Evolutionary conservation across 1,140 invertebrate genomes (phyloP).

Genomic region (Hylaeus anthracinus): DNA sequence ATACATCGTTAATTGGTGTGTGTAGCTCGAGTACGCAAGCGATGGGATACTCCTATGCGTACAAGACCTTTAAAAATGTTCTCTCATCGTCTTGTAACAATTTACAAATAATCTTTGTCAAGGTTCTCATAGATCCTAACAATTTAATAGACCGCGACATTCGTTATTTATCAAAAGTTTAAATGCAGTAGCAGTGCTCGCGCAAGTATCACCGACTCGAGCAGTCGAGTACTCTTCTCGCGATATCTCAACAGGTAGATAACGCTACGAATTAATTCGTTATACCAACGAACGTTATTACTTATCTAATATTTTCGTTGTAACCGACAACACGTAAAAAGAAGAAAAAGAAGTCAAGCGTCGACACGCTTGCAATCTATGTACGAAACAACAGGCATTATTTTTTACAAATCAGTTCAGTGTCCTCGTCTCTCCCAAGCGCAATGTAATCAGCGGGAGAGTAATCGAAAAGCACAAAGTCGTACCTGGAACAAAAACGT

Average conservation of each 20-base stretch:
- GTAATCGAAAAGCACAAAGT: conserved; percentile 93
- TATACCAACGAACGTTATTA: background rate
- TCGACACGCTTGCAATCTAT: background rate
- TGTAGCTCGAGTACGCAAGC: background rate
- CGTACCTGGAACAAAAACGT: conserved; percentile 83
- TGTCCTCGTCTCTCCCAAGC: conserved; percentile 82
- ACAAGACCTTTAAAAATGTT: conserved; percentile 9
- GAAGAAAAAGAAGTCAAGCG: background rate
- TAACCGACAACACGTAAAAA: conserved; percentile 3
- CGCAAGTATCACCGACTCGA: conserved; percentile 5
- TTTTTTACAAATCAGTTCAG: conserved; percentile 75
- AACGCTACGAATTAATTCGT: conserved; percentile 1
- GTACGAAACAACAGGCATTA: conserved; percentile 46
- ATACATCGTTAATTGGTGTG: too few relatives aligned
- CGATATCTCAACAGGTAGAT: background rate
- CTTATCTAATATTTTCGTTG: conserved; percentile 48
- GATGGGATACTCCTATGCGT: background rate
- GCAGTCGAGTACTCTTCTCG: conserved; percentile 4
- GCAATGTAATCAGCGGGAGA: conserved; percentile 87
- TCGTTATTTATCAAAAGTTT: conserved; percentile 53
- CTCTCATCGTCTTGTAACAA: conserved; percentile 12
- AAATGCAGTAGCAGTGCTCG: conserved; percentile 27
- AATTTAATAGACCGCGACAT: conserved; percentile 41
- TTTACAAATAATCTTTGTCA: conserved; percentile 7
- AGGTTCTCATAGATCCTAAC: conserved; percentile 22